Evolutionary conservation across 2,113 vertebrate genomes (phyloP), one percentile per base, ranked within the genome.

Genomic region (Turnix velox): DNA sequence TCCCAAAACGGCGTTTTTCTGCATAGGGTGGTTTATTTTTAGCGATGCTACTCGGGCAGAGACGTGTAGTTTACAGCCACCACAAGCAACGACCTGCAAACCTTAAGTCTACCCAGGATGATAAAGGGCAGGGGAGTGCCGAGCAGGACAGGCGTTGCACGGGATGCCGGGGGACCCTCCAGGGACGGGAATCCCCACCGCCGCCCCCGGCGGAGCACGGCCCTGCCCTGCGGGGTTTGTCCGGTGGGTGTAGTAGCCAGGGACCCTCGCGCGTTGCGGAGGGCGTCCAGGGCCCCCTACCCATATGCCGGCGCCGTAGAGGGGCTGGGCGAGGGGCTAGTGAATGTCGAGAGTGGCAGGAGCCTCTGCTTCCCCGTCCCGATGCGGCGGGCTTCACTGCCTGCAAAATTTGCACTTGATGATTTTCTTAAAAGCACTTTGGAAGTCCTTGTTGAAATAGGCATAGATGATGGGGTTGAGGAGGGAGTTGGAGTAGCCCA

Each of bases 401-500:
- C 97, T 97, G 96, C 99, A 99, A 93, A 98, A 99, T 94, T 99
- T 99, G 98, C 99, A 99, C 97, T 98, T 99, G 85, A 99, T 77
- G 66, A 99, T 99, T 97, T 99, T 99, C 97, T 99, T 99, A 96
- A 99, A 99, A 58, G 99, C 98, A 97, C 97, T 99, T 98, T 99
- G 99, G 96, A 99, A 99, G 97, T 99, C 99, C 95, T 99, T 99
- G 97, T 99, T 99, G 97, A 99, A 99, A 94, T 99, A 99, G 91
- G 99, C 99, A 82, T 99, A 99, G 91, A 99, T 99, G 96, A 99
- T 98, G 24, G 99, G 99, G 91, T 99, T 99, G 65, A 99, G 98
- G 84, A 99, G 98, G 27, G 99, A 99, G 97, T 99, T 99, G 91
- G 99, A 99, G 93, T 99, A 99, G 86, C 99, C 99, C 84, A 99